A percentile compares a stretch with the other conserved stretches of the same genome.
Evolutionary conservation across 2,113 vertebrate species (phyloP).

Genomic region (Leptocoma aspasia): DNA sequence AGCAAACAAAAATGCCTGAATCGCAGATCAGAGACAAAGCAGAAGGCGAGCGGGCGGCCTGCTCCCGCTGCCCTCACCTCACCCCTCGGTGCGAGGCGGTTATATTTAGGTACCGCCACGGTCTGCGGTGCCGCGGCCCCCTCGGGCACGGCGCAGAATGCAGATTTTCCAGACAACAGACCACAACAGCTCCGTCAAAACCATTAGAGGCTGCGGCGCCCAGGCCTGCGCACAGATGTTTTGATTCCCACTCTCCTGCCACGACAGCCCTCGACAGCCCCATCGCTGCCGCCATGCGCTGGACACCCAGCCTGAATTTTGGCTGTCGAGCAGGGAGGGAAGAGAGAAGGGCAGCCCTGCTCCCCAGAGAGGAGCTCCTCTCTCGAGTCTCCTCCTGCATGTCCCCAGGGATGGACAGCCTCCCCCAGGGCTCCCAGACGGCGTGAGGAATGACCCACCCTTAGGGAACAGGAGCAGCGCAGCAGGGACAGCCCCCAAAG

Average conservation of each 20-base stretch:
- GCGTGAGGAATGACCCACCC: rapidly evolving
- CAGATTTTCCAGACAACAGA: conserved; percentile 55
- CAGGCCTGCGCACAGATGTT: conserved; percentile 56
- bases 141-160: conserved; percentile 36
- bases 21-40: conserved; percentile 26
- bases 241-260: conserved; percentile 59
- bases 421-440: neutral
- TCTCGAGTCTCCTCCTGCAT: neutral
- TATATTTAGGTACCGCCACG: conserved; percentile 53
- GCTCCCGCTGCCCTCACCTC: conserved; percentile 45
- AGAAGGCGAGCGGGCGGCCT: neutral
- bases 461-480: rapidly evolving
- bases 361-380: neutral
- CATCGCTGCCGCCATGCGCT: neutral
- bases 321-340: neutral
- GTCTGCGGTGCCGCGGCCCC: conserved; percentile 30
- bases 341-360: neutral
- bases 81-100: conserved; percentile 39
- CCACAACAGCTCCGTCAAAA: conserved; percentile 57
- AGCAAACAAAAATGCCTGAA: conserved; percentile 24
- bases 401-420: neutral
- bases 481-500: rapidly evolving
- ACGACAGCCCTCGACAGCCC: conserved; percentile 32
- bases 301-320: neutral
- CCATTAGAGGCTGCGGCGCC: conserved; percentile 1